phyloP scores from a whole-genome alignment of 2,888 invertebrate genomes.

The Phoronis australis region DNA sequence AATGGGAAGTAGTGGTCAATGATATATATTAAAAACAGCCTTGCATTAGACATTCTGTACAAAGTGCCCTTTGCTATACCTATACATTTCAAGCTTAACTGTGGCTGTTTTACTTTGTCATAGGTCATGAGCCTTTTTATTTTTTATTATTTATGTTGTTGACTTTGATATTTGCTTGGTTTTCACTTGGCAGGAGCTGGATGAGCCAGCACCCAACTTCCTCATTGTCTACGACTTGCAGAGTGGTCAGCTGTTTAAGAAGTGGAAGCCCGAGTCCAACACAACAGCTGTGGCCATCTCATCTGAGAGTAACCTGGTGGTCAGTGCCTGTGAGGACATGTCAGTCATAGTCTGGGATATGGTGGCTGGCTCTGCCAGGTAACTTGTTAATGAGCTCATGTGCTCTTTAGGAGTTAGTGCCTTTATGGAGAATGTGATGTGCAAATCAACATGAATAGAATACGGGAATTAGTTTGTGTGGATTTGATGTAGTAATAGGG shows the following conservation, averaged over 20 bases:
- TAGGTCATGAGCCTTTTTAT: neutral
- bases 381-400: too few species aligned
- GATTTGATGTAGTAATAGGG: too few species aligned
- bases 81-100: too few species aligned
- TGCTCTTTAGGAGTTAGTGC: slow-evolving; percentile 3
- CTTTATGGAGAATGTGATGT: neutral
- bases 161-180: neutral
- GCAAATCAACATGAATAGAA: neutral
- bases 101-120: too few species aligned
- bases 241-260: slow-evolving; percentile 84
- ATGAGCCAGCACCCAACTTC: slow-evolving; percentile 62
- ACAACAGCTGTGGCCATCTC: slow-evolving; percentile 81
- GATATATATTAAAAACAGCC: too few species aligned
- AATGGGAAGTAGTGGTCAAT: neutral
- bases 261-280: slow-evolving; percentile 82
- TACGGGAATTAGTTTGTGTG: too few species aligned
- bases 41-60: too few species aligned
- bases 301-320: slow-evolving; percentile 74
- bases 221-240: slow-evolving; percentile 85
- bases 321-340: slow-evolving; percentile 76
- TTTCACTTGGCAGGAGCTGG: slow-evolving; percentile 19
- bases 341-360: slow-evolving; percentile 81
- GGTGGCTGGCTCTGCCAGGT: slow-evolving; percentile 63
- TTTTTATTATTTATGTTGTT: neutral
- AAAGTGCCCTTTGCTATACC: too few species aligned